Evolutionary conservation across 2,113 vertebrate species (phyloP).

Genomic region (Isurus oxyrinchus): DNA sequence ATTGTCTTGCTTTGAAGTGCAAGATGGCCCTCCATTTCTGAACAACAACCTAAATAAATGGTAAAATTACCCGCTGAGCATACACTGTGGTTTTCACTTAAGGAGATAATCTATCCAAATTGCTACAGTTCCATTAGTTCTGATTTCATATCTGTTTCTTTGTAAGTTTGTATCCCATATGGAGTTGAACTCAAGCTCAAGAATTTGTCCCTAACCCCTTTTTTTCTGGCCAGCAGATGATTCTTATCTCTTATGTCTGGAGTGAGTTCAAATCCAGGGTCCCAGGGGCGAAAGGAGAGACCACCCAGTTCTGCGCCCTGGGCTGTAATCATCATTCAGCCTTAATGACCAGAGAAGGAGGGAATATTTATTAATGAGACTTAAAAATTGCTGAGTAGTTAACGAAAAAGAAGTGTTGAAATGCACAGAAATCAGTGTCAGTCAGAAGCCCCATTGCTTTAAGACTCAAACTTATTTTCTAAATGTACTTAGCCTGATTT

Average conservation of each 20-base stretch:
- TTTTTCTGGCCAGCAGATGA: background rate
- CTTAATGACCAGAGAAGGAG: background rate
- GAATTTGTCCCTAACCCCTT: background rate
- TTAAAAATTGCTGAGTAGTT: background rate
- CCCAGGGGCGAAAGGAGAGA: background rate
- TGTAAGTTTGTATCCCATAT: background rate
- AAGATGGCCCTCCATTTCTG: background rate
- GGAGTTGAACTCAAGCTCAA: background rate
- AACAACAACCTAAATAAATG: background rate
- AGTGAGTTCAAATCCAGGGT: background rate
- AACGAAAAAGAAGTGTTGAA: background rate
- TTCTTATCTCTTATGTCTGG: background rate
- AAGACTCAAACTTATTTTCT: background rate
- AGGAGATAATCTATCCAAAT: background rate
- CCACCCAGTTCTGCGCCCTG: conserved; percentile 15
- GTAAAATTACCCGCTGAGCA: background rate
- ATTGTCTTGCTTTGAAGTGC: background rate
- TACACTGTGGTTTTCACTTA: background rate
- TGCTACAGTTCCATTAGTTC: background rate
- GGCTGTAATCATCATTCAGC: conserved; percentile 22
- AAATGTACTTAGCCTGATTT: background rate
- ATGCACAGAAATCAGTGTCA: background rate
- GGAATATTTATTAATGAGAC: background rate
- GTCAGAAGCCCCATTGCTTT: background rate
- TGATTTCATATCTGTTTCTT: background rate